Conservation (phyloP, 2,113 vertebrate species). For the Pseudorectes ferrugineus region DNA sequence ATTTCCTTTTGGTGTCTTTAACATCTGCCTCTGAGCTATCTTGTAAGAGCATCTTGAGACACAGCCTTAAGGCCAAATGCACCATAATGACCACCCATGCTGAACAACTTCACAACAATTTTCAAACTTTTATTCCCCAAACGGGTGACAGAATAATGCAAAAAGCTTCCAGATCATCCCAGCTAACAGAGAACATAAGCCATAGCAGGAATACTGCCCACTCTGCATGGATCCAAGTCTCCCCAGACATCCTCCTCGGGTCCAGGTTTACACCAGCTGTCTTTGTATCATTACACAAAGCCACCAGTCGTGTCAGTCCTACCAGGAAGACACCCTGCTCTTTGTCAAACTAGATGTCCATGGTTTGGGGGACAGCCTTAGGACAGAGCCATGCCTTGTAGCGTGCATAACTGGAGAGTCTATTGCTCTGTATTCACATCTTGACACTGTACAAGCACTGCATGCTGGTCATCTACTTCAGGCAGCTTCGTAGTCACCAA, state of each 20-base stretch:
- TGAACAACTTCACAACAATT: neutral
- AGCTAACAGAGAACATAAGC: neutral
- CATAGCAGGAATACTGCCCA: neutral
- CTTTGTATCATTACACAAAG: neutral
- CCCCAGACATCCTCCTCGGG: neutral
- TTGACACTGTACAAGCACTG: neutral
- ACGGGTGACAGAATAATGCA: neutral
- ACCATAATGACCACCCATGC: neutral
- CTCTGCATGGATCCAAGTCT: neutral
- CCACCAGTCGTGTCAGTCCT: neutral
- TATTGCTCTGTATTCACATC: neutral
- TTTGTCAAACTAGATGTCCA: neutral
- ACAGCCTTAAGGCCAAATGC: neutral
- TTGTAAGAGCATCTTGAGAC: neutral
- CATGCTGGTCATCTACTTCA: neutral
- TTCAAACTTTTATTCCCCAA: neutral
- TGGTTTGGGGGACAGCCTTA: neutral
- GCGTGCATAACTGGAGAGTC: neutral
- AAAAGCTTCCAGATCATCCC: neutral
- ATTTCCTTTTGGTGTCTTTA: neutral
- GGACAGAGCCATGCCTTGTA: neutral
- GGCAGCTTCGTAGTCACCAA: neutral
- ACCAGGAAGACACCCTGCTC: neutral
- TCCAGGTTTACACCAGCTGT: neutral
- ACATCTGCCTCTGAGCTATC: neutral